phyloP scores from a whole-genome alignment of 35 echinoderm and acorn worm species.

The Anneissia japonica region DNA sequence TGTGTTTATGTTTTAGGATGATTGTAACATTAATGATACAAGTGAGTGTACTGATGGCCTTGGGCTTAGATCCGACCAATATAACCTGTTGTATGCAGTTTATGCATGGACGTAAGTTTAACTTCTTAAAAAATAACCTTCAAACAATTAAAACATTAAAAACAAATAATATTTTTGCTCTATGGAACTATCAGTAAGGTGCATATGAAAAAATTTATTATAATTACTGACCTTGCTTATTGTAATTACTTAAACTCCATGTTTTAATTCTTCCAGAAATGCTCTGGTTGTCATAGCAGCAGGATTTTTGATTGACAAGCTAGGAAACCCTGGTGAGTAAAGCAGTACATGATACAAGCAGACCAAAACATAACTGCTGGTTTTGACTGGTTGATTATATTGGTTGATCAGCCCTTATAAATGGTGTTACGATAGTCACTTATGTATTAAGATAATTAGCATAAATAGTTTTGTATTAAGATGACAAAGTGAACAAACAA shows the following conservation, averaged over 20 bases:
- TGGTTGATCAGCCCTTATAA: no score
- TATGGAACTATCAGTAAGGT: no score
- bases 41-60: constrained; percentile 45
- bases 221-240: neutral
- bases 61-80: constrained; percentile 42
- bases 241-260: neutral
- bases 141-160: no score
- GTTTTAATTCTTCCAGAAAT: constrained; percentile 22
- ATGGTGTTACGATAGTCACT: no score
- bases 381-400: no score
- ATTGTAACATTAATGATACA: neutral
- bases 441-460: no score
- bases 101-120: constrained; percentile 87
- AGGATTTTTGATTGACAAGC: constrained; percentile 55
- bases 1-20: neutral
- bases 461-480: no score
- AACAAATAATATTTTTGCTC: no score
- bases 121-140: no score
- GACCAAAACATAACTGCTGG: neutral
- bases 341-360: neutral
- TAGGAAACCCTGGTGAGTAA: constrained; percentile 44
- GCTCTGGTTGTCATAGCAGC: constrained; percentile 61
- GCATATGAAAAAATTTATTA: no score
- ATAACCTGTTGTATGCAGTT: constrained; percentile 70
- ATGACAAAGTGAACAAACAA: no score